Conservation (phyloP, 2,888 invertebrate genomes). For the Cataglyphis albicans region DNA sequence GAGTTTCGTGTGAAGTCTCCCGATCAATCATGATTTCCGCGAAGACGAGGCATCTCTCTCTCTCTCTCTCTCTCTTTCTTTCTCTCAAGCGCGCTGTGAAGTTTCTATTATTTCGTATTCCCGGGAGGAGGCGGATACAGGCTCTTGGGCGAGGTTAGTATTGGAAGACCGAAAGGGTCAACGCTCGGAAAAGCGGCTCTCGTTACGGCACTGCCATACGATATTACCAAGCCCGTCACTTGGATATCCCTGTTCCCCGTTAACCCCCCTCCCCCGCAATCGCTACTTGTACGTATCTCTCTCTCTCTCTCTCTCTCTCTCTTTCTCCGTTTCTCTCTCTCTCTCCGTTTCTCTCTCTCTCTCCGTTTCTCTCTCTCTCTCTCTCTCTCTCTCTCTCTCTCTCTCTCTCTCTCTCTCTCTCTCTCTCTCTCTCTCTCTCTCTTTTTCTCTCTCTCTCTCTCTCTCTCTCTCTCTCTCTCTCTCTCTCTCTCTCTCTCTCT, state of each 20-base stretch:
- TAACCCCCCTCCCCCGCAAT: conserved; percentile 7
- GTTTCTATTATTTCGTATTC: conserved; percentile 78
- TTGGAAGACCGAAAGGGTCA: conserved; percentile 81
- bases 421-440: too few species aligned
- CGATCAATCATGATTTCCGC: conserved; percentile 60
- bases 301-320: conserved; percentile 25
- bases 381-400: conserved; percentile 45
- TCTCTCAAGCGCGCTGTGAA: conserved; percentile 35
- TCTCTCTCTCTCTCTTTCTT: background rate
- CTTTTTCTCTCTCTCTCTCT: too few species aligned
- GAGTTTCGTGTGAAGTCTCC: conserved; percentile 36
- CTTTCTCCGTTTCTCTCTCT: too few species aligned
- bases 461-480: conserved; percentile 14
- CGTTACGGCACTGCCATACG: conserved; percentile 79
- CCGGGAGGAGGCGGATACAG: conserved; percentile 64
- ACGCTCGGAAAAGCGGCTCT: conserved; percentile 84
- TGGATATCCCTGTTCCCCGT: conserved; percentile 62
- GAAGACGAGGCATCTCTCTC: conserved; percentile 32
- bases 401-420: too few species aligned
- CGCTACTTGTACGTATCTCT: background rate
- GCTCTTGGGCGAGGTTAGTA: conserved; percentile 83
- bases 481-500: conserved; percentile 46
- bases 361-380: too few species aligned
- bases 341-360: too few species aligned
- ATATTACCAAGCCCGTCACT: conserved; percentile 79